A percentile compares a stretch with the other conserved stretches of the same genome.
These are phyloP conservation scores for Danio tinwini DNA, from an alignment of 2,797 vertebrate species.

Conservation along the genomic window DNA sequence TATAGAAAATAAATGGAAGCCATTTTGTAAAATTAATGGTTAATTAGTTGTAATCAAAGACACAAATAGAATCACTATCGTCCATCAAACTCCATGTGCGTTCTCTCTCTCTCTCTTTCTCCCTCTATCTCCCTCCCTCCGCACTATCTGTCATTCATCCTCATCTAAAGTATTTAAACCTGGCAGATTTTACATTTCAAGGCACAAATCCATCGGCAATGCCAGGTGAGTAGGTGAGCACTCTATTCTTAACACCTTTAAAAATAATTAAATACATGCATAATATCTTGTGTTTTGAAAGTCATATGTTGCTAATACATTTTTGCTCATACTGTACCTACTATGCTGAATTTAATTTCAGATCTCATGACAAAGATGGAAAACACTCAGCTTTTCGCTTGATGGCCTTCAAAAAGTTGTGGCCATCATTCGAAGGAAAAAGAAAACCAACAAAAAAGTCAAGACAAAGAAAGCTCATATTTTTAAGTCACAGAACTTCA, in stretches of 20 bases:
- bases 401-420: neutral
- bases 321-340: neutral
- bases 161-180: slow-evolving; percentile 30
- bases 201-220: neutral
- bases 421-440: neutral
- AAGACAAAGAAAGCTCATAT: neutral
- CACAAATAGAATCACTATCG: too few species aligned
- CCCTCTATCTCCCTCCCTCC: neutral
- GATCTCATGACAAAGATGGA: neutral
- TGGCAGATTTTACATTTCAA: neutral
- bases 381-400: neutral
- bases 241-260: neutral
- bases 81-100: too few species aligned
- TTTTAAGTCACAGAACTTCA: neutral
- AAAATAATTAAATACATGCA: neutral
- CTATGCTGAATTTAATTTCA: slow-evolving; percentile 9
- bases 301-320: neutral
- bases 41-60: too few species aligned
- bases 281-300: neutral
- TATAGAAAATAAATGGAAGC: too few species aligned
- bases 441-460: neutral
- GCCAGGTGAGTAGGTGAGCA: neutral
- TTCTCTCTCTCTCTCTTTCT: neutral
- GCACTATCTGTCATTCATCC: neutral
- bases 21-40: too few species aligned